Conservation (phyloP, 2,888 invertebrate species). For the Aspidiotus rigidus region DNA sequence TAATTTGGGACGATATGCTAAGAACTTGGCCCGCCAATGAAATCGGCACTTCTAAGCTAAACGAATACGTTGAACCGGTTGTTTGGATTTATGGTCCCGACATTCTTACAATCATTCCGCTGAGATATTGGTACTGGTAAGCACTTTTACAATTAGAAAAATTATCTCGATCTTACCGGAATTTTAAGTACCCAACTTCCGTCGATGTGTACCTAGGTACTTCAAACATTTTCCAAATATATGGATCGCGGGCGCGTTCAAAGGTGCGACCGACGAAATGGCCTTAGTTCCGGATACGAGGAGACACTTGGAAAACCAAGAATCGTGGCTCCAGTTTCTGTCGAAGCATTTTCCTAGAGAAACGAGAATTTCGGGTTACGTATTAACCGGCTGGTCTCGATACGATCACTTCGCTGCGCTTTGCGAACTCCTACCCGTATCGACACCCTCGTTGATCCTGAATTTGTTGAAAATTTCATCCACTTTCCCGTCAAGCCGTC, state of each 20-base stretch:
- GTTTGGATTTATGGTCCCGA: conserved; percentile 48
- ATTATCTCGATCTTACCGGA: neutral
- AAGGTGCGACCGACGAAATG: conserved; percentile 46
- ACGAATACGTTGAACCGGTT: conserved; percentile 47
- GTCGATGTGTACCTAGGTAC: conserved; percentile 38
- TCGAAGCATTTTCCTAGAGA: conserved; percentile 43
- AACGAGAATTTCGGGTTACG: conserved; percentile 40
- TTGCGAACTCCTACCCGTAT: conserved; percentile 44
- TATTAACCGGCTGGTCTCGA: conserved; percentile 44
- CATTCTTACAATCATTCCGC: conserved; percentile 37
- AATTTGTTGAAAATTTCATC: conserved; percentile 39
- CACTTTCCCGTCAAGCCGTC: neutral
- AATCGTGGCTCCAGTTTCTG: conserved; percentile 45
- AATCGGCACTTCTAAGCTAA: conserved; percentile 42
- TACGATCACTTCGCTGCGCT: conserved; percentile 45
- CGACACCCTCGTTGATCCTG: conserved; percentile 43
- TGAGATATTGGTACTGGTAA: conserved; percentile 4
- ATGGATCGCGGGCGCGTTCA: conserved; percentile 49
- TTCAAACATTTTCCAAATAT: conserved; percentile 44
- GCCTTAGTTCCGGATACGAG: conserved; percentile 43
- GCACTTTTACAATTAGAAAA: neutral
- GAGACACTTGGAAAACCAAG: conserved; percentile 44
- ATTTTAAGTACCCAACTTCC: neutral
- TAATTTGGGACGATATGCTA: conserved; percentile 52
- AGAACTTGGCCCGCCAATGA: conserved; percentile 41